Evolutionary conservation across 1,140 invertebrate genomes (phyloP).

Genomic region (Ceratina australensis): DNA sequence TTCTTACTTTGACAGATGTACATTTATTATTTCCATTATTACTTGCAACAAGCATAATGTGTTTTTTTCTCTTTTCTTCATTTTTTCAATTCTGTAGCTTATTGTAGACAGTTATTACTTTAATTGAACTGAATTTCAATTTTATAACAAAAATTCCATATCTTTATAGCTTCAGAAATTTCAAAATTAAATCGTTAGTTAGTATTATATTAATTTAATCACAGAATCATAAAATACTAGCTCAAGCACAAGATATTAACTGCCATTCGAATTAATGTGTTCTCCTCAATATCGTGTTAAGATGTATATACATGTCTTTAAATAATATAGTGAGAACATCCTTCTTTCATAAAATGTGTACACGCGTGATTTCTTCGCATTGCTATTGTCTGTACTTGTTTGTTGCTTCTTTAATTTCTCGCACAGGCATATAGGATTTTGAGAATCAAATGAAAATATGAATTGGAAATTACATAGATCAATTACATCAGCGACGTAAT

Average conservation of each 20-base stretch:
- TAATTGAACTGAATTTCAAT: background rate
- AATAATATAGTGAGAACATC: background rate
- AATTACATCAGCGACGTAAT: background rate
- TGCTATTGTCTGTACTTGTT: background rate
- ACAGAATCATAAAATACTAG: constrained; percentile 26
- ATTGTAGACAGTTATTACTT: background rate
- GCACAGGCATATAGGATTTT: background rate
- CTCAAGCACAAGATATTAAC: constrained; percentile 67
- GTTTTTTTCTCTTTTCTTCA: background rate
- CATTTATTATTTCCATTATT: background rate
- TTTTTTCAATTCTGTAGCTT: background rate
- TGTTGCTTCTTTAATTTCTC: background rate
- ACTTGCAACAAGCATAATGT: background rate
- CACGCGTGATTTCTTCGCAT: background rate
- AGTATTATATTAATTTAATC: constrained; percentile 7
- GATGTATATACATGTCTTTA: constrained; percentile 9
- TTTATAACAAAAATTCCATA: background rate
- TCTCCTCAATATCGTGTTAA: constrained; percentile 42
- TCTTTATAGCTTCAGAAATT: background rate
- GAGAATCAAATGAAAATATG: background rate
- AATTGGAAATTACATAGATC: background rate
- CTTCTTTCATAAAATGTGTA: background rate
- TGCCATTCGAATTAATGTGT: constrained; percentile 67
- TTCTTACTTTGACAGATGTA: background rate
- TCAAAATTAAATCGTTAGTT: background rate